Conservation (phyloP, 2,113 vertebrate genomes). For the Barbus barbus region DNA sequence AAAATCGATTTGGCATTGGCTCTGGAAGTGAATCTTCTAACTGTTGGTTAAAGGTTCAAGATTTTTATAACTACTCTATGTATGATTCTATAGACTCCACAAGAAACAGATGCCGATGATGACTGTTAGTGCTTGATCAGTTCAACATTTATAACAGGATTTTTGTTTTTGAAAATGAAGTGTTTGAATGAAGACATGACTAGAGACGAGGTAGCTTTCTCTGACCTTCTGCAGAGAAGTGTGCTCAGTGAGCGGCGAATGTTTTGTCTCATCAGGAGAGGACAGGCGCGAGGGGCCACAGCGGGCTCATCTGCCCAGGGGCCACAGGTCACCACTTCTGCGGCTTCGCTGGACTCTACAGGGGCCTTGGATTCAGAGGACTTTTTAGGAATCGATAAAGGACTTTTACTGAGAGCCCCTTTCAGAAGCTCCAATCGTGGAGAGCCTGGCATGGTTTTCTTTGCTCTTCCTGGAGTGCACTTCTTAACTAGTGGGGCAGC, state of each 20-base stretch:
- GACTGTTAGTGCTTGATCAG: background rate
- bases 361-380: slow-evolving; percentile 21
- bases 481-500: slow-evolving; percentile 19
- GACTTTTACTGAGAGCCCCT: slow-evolving; percentile 45
- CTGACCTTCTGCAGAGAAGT: slow-evolving; percentile 92
- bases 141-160: background rate
- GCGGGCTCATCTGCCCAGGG: slow-evolving; percentile 65
- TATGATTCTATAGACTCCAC: background rate
- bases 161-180: no score
- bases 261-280: slow-evolving; percentile 86
- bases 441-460: slow-evolving; percentile 50
- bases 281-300: slow-evolving; percentile 67
- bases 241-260: slow-evolving; percentile 89
- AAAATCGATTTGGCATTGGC: no score
- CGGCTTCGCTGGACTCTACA: slow-evolving; percentile 13
- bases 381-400: slow-evolving; percentile 67
- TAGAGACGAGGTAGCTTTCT: background rate
- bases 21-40: no score
- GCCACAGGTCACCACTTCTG: slow-evolving; percentile 47
- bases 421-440: slow-evolving; percentile 56
- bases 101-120: background rate
- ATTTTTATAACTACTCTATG: background rate
- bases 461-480: slow-evolving; percentile 53
- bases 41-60: no score
- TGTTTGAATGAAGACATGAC: background rate